A percentile compares a stretch with the other conserved stretches of the same genome.
Evolutionary conservation across 1,140 invertebrate species (phyloP).

Genomic region (Heliconius hewitsoni): DNA sequence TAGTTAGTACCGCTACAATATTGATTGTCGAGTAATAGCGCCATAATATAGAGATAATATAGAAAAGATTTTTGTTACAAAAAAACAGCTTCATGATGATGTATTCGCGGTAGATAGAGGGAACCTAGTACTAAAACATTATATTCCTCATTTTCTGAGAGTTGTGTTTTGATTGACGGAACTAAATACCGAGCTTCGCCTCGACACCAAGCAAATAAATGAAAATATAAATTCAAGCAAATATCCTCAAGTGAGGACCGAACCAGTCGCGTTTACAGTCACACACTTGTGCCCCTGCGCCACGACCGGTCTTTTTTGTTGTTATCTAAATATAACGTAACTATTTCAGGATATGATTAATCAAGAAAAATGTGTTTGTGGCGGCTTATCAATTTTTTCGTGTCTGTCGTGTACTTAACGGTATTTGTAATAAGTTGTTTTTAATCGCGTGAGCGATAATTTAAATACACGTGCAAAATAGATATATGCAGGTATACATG

Average conservation of each 20-base stretch:
- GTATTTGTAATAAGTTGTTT: constrained; percentile 18
- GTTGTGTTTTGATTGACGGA: no score
- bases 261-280: no score
- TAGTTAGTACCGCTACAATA: not conserved
- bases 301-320: not conserved
- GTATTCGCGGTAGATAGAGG: no score
- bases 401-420: not conserved
- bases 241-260: no score
- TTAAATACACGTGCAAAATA: constrained; percentile 38
- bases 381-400: not conserved
- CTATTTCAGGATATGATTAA: not conserved
- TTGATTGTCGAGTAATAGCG: not conserved
- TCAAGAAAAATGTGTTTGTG: not conserved
- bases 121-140: no score
- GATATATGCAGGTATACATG: constrained; percentile 25
- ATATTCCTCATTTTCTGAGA: no score
- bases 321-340: not conserved
- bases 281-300: no score
- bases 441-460: constrained; percentile 34
- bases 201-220: no score
- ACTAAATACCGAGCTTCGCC: no score
- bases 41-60: no score
- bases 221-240: no score
- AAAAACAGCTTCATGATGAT: no score
- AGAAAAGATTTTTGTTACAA: not conserved